These are phyloP conservation scores for Megamerina dolium DNA, from an alignment of 2,888 invertebrate genomes.

Conservation along the genomic window DNA sequence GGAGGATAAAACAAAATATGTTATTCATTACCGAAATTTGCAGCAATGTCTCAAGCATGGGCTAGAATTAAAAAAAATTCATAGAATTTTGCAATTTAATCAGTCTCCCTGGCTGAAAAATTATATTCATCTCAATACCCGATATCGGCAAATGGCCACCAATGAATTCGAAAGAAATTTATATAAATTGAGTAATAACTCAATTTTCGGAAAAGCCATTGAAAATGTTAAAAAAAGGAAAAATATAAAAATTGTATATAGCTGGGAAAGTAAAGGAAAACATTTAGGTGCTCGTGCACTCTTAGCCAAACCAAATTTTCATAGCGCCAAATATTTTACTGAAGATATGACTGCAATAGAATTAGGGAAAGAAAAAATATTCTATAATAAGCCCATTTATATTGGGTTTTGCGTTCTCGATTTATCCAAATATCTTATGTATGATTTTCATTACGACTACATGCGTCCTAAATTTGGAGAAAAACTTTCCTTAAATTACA, in stretches of 20 bases:
- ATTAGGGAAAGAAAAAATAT: conserved; percentile 9
- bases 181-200: conserved; percentile 16
- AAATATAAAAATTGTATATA: conserved; percentile 16
- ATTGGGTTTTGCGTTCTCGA: conserved; percentile 18
- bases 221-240: conserved; percentile 19
- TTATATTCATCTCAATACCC: conserved; percentile 14
- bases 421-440: conserved; percentile 17
- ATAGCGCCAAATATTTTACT: conserved; percentile 11
- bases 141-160: conserved; percentile 2
- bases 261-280: conserved; percentile 5
- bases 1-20: conserved; percentile 26
- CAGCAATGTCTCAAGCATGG: conserved; percentile 31
- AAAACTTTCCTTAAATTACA: conserved; percentile 10
- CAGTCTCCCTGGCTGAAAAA: conserved; percentile 32
- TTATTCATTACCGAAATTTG: conserved; percentile 31
- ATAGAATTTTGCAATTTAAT: conserved; percentile 28
- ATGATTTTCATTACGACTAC: conserved; percentile 18
- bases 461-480: conserved; percentile 8
- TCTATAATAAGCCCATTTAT: conserved; percentile 21
- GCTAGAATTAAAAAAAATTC: conserved; percentile 29
- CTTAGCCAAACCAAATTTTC: conserved; percentile 6
- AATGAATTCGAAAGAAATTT: conserved; percentile 9
- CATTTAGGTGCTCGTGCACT: too few relatives aligned
- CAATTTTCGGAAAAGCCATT: conserved; percentile 24
- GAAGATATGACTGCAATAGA: conserved; percentile 21